Percentiles rank a stretch among this genome's conserved stretches.
These are phyloP conservation scores for Meloe dianella DNA, from an alignment of 2,888 invertebrate species.

Conservation along the genomic window DNA sequence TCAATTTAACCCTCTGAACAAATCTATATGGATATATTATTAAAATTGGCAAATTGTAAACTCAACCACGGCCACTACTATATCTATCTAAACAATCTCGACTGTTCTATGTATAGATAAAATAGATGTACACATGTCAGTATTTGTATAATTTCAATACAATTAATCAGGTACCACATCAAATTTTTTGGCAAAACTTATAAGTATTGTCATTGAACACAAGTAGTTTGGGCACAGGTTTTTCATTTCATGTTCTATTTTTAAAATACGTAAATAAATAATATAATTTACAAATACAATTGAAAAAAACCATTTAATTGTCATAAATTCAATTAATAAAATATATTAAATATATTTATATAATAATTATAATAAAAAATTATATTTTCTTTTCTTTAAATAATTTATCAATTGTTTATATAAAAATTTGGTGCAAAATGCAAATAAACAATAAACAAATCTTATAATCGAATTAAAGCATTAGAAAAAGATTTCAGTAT, in stretches of 20 bases:
- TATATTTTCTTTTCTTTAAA: not conserved
- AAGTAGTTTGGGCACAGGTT: constrained; percentile 8
- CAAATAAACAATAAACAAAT: not conserved
- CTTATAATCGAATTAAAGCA: not conserved
- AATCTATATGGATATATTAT: not conserved
- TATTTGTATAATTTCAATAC: not conserved
- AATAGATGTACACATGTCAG: constrained; percentile 4
- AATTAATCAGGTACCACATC: constrained; percentile 9
- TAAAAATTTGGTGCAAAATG: constrained; percentile 1
- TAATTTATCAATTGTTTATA: too few species aligned
- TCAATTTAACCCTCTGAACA: not conserved
- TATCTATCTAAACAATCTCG: constrained; percentile 1
- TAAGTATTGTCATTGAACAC: constrained; percentile 9
- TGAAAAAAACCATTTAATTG: not conserved
- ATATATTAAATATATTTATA: not conserved
- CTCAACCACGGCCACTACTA: too few species aligned
- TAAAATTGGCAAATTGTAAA: too few species aligned
- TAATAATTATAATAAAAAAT: constrained; percentile 10
- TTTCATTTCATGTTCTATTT: too few species aligned
- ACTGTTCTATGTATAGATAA: not conserved
- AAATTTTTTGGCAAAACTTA: constrained; percentile 4
- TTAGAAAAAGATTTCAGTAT: constrained; percentile 10
- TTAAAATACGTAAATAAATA: too few species aligned
- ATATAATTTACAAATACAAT: not conserved
- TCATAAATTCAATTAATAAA: not conserved